These are phyloP conservation scores for Altica lythri DNA, from an alignment of 2,888 invertebrate species.

Conservation along the genomic window DNA sequence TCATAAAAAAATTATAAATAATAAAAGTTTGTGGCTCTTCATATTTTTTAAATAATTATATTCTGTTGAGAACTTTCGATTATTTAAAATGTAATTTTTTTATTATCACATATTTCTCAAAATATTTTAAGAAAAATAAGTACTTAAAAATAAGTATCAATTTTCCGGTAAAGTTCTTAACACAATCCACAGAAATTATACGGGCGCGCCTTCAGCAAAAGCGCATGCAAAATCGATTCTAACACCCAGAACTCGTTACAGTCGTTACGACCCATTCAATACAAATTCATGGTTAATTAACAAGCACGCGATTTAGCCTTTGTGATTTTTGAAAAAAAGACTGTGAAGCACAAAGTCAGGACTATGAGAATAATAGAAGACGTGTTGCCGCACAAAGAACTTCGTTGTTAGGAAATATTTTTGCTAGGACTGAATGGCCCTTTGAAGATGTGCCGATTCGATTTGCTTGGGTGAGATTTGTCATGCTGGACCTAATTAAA, in stretches of 20 bases:
- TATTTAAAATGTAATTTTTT: too few species aligned
- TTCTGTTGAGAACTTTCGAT: too few species aligned
- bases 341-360: constrained; percentile 12
- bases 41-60: too few species aligned
- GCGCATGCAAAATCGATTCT: constrained; percentile 18
- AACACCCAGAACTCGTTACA: constrained; percentile 5
- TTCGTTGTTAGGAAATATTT: constrained; percentile 22
- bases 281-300: constrained; percentile 17
- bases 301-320: background rate
- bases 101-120: too few species aligned
- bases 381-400: constrained; percentile 28
- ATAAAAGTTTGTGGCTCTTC: too few species aligned
- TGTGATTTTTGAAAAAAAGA: constrained; percentile 8
- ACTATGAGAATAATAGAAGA: constrained; percentile 32
- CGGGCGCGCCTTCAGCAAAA: constrained; percentile 9
- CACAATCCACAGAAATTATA: constrained; percentile 13
- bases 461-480: constrained; percentile 32
- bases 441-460: constrained; percentile 32
- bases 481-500: constrained; percentile 25
- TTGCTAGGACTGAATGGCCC: too few species aligned
- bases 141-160: background rate
- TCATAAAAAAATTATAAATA: too few species aligned
- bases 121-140: too few species aligned
- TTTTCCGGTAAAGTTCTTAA: constrained; percentile 1
- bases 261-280: constrained; percentile 12